Conservation (phyloP, 2,113 vertebrate species). For the Heterotilapia buettikoferi region DNA sequence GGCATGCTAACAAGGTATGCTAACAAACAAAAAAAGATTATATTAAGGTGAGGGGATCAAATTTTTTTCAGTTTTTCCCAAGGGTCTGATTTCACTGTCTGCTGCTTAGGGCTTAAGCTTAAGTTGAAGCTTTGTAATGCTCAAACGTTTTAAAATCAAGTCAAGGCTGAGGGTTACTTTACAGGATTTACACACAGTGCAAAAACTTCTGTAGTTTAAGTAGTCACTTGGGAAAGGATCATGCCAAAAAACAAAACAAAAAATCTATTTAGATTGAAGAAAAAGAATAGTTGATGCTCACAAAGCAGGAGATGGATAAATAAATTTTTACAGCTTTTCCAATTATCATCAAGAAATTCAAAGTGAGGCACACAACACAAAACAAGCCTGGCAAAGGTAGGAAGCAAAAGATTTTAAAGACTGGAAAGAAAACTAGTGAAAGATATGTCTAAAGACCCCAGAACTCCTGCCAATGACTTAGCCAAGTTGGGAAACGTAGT, state of each 20-base stretch:
- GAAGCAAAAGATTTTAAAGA: background rate
- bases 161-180: background rate
- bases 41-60: background rate
- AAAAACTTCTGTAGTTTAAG: background rate
- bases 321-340: background rate
- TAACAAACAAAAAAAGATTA: background rate
- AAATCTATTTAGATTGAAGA: background rate
- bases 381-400: background rate
- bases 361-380: background rate
- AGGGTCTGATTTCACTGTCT: background rate
- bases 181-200: background rate
- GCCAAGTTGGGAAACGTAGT: background rate
- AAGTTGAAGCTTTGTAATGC: background rate
- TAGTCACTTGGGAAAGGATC: background rate
- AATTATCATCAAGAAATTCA: background rate
- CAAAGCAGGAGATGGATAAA: background rate
- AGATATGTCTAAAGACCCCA: background rate
- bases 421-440: background rate
- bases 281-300: background rate
- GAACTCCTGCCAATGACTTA: background rate
- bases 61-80: background rate
- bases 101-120: background rate
- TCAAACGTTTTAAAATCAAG: rapidly evolving
- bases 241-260: background rate
- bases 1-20: background rate